Evolutionary conservation across 1,140 invertebrate genomes (phyloP), one percentile per base, ranked within the genome.

Genomic region (Cydia splendana): DNA sequence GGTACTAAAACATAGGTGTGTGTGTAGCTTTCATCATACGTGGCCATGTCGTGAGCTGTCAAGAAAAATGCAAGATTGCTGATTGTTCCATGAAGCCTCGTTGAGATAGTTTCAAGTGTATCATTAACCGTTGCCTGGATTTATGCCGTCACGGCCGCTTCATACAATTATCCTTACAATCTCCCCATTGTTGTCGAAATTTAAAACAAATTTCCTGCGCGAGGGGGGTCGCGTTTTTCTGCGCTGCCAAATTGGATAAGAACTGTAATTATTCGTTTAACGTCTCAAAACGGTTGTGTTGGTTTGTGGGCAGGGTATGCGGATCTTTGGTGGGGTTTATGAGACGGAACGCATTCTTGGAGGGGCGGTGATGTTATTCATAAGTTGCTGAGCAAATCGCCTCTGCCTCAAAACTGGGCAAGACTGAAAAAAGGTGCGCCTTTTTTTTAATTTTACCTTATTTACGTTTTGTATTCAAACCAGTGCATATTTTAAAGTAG

Each of bases 151-250:
- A 90, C 87, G 88, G 87, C 83, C 81, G 79, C 85, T 88, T 89
- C 85, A 84, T 85, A 84, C 85, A 91, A 90, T 91, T 91, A 92
- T 91, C 89, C 84, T 83, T 76, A 82, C 85, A 79, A 92, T 92
- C 91, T 90, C 85, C 83, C 90, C 91, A 92, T 92, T 92, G 91
- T 92, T 92, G 89, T 91, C 85, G 91, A 92, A 91, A 89, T 91
- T 92, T 91, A 91, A 92, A 92, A 92, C 91, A 92, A 91, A 91
- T 92, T 92, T 91, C 89, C 88, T 89, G 87, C 87, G 83, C 81
- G 84, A 88, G 86, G 89, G 91, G 87, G 91, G 89, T 89, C 88
- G 88, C 83, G 84, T 90, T 92, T 89, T 91, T 89, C 85, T 89
- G 82, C 82, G 82, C 84, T 84, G 87, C 87, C 89, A 91, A 92